These are phyloP conservation scores for Cromileptes altivelis DNA, from an alignment of 2,113 vertebrate genomes.

Conservation along the genomic window DNA sequence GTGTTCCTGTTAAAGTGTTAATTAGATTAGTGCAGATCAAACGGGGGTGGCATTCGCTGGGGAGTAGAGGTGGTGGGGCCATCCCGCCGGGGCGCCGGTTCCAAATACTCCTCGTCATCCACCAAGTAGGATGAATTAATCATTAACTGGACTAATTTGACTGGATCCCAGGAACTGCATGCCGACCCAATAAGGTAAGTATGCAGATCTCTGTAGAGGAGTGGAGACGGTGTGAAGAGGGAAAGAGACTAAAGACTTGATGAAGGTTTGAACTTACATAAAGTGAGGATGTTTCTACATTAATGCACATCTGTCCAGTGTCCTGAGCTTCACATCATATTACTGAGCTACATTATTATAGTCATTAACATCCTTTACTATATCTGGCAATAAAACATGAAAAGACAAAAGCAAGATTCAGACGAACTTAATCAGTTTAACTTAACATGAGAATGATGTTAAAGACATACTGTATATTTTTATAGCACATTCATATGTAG, in stretches of 20 bases:
- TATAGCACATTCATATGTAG: neutral
- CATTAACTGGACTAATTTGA: slow-evolving; percentile 54
- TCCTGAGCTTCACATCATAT: neutral
- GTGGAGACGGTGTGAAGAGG: neutral
- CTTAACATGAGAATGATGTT: neutral
- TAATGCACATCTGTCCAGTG: neutral
- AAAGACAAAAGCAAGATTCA: neutral
- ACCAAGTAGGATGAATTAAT: slow-evolving; percentile 79
- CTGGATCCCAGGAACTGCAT: slow-evolving; percentile 49
- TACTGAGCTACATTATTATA: neutral
- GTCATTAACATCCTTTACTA: neutral
- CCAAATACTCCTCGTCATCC: slow-evolving; percentile 63
- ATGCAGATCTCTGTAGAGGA: neutral
- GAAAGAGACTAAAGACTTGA: neutral
- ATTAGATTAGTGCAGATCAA: slow-evolving; percentile 86
- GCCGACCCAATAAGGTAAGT: neutral
- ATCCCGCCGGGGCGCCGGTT: slow-evolving; percentile 41
- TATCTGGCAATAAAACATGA: neutral
- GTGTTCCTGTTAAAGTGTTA: slow-evolving; percentile 86
- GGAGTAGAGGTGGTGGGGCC: slow-evolving; percentile 69
- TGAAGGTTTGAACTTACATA: neutral
- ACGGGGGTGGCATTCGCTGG: slow-evolving; percentile 66
- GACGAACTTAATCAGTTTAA: neutral
- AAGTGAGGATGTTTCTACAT: neutral
- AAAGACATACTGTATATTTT: neutral